Conservation (phyloP, 2,113 vertebrate species). For the Toxotes chatareus region DNA sequence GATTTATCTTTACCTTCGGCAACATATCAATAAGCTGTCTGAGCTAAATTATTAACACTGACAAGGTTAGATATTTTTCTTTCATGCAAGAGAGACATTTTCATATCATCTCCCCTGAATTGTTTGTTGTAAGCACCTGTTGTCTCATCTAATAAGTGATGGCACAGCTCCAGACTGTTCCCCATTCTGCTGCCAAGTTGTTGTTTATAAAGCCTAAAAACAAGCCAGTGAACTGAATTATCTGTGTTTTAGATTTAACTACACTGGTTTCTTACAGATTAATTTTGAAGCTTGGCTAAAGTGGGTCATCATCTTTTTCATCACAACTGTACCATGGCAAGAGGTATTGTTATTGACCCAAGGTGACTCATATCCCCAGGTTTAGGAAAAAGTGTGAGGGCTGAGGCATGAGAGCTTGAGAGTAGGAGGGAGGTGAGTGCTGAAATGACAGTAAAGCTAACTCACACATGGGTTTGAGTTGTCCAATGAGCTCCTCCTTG, state of each 20-base stretch:
- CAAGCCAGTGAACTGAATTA: conserved; percentile 40
- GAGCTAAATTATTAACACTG: conserved; percentile 6
- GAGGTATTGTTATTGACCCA: conserved; percentile 35
- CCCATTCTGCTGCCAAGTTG: conserved; percentile 40
- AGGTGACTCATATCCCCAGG: conserved; percentile 48
- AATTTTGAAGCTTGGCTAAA: conserved; percentile 18
- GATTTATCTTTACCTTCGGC: neutral
- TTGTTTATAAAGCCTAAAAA: conserved; percentile 53
- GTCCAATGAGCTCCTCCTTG: conserved; percentile 97
- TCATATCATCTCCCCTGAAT: conserved; percentile 30
- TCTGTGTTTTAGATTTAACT: conserved; percentile 43
- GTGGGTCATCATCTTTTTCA: conserved; percentile 39
- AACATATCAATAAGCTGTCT: neutral
- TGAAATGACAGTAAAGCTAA: conserved; percentile 61
- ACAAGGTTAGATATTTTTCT: conserved; percentile 11
- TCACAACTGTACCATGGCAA: conserved; percentile 17
- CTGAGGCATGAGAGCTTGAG: conserved; percentile 44
- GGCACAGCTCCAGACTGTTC: conserved; percentile 38
- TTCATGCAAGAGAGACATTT: conserved; percentile 3
- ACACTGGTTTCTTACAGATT: conserved; percentile 48
- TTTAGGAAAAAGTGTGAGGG: conserved; percentile 27
- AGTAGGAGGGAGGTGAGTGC: conserved; percentile 27
- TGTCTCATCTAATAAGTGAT: conserved; percentile 52
- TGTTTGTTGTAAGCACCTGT: conserved; percentile 45
- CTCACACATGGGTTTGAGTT: conserved; percentile 99